Percentiles rank a stretch among this genome's conserved stretches.
Conservation (phyloP, 2,888 invertebrate species). For the Cephus sareptanus region DNA sequence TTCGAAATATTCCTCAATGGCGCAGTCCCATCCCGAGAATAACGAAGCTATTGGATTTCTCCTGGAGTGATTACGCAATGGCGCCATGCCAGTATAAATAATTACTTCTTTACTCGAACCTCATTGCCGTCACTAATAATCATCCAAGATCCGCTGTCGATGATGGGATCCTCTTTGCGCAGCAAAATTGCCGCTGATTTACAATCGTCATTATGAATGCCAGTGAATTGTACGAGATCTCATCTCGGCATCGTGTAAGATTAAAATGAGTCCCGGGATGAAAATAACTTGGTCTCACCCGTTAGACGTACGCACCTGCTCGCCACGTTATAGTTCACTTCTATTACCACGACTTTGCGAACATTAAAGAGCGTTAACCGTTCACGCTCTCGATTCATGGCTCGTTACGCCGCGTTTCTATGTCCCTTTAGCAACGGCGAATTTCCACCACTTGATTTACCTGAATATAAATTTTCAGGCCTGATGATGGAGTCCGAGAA, state of each 20-base stretch:
- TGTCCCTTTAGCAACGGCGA: neutral
- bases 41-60: neutral
- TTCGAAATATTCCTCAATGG: neutral
- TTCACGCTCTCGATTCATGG: neutral
- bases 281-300: neutral
- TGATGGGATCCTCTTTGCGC: neutral
- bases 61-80: neutral
- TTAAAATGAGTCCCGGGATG: neutral
- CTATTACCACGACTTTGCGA: neutral
- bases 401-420: neutral
- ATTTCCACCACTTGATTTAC: neutral
- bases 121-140: neutral
- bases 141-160: neutral
- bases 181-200: neutral
- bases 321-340: neutral
- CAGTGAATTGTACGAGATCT: neutral
- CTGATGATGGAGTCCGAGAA: slow-evolving; percentile 92
- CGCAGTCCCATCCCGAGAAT: neutral
- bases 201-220: neutral
- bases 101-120: neutral
- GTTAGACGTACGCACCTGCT: neutral
- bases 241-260: neutral
- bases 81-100: neutral
- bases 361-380: neutral
- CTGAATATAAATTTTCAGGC: slow-evolving; percentile 68